These are phyloP conservation scores for Cirrhinus mrigala DNA, from an alignment of 2,797 vertebrate species.

Conservation along the genomic window DNA sequence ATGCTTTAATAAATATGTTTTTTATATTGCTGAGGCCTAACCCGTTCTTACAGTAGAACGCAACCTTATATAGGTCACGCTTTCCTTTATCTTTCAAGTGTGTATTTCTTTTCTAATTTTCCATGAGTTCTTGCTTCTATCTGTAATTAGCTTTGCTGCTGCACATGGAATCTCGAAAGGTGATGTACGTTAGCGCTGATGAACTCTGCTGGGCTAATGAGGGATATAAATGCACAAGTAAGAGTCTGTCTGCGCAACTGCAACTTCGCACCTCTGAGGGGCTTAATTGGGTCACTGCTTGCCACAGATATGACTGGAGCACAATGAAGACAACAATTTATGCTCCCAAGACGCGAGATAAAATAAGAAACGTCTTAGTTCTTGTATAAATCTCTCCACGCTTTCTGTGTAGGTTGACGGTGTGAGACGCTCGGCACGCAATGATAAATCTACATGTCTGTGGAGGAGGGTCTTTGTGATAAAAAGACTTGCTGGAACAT, in stretches of 20 bases:
- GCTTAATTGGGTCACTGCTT: constrained; percentile 49
- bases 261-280: constrained; percentile 28
- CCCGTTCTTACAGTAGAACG: constrained; percentile 61
- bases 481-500: not conserved
- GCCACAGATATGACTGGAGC: constrained; percentile 40
- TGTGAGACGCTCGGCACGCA: not conserved
- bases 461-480: not conserved
- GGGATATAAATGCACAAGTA: constrained; percentile 36
- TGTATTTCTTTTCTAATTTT: constrained; percentile 8
- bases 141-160: constrained; percentile 25
- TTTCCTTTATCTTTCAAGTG: constrained; percentile 27
- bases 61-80: constrained; percentile 9
- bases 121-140: constrained; percentile 2
- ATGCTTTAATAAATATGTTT: constrained; percentile 83
- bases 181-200: constrained; percentile 28
- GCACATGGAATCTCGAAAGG: constrained; percentile 1
- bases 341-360: constrained; percentile 32
- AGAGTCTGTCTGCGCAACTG: constrained; percentile 19
- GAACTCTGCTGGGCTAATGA: constrained; percentile 40
- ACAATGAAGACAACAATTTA: constrained; percentile 36
- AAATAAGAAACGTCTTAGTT: constrained; percentile 32
- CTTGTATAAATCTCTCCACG: not conserved
- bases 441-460: constrained; percentile 8
- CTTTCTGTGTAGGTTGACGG: constrained; percentile 31
- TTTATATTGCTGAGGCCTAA: constrained; percentile 70